phyloP scores from a whole-genome alignment of 2,888 invertebrate genomes.

The Caenorhabditis angaria region DNA sequence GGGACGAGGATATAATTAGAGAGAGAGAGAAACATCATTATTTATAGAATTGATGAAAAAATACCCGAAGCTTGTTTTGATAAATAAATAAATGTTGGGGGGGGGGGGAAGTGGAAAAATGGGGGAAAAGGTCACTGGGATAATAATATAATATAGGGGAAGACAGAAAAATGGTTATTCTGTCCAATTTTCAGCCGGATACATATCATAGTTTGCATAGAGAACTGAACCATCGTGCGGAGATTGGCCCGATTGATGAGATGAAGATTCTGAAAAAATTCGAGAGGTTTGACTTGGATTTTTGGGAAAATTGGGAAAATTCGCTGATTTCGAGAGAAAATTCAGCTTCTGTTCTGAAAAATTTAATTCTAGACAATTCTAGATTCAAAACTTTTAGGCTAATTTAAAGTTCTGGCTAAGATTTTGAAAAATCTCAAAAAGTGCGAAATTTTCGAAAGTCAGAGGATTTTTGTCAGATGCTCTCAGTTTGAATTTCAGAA shows the following conservation, averaged over 20 bases:
- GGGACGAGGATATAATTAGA: background rate
- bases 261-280: background rate
- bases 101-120: background rate
- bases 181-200: background rate
- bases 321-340: too few species aligned
- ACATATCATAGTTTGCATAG: background rate
- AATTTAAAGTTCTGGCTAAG: too few species aligned
- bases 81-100: background rate
- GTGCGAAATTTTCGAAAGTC: too few species aligned
- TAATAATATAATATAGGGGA: background rate
- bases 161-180: background rate
- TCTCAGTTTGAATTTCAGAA: background rate
- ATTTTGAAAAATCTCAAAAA: too few species aligned
- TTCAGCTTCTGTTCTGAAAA: too few species aligned
- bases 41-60: background rate
- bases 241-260: background rate
- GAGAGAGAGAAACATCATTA: background rate
- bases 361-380: too few species aligned
- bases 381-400: too few species aligned
- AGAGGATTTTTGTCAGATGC: too few species aligned
- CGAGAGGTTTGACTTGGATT: too few species aligned
- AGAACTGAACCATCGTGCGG: background rate
- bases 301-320: too few species aligned
- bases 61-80: constrained; percentile 2
- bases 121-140: background rate